phyloP scores from a whole-genome alignment of 1,140 invertebrate genomes.

The Drosophila ogumai region DNA sequence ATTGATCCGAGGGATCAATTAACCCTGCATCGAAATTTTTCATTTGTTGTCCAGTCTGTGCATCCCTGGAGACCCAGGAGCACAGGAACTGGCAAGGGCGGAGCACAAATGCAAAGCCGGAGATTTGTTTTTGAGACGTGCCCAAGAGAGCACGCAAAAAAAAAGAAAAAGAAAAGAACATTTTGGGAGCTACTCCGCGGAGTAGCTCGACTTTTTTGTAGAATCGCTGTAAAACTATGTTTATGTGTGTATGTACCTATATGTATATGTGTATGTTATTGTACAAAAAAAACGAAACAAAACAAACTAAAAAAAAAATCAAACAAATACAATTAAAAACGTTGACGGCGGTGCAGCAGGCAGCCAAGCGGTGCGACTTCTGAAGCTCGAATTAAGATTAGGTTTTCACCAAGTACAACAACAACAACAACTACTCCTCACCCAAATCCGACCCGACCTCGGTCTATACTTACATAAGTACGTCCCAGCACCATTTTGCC shows the following conservation, averaged over 20 bases:
- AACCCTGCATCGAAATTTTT: slow-evolving; percentile 72
- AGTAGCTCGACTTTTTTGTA: slow-evolving; percentile 34
- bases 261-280: slow-evolving; percentile 69
- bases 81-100: slow-evolving; percentile 49
- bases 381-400: slow-evolving; percentile 72
- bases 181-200: slow-evolving; percentile 30
- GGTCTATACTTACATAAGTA: slow-evolving; percentile 55
- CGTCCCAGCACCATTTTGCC: slow-evolving; percentile 38
- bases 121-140: slow-evolving; percentile 74
- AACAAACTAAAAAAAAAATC: slow-evolving; percentile 28
- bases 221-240: slow-evolving; percentile 52
- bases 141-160: slow-evolving; percentile 34
- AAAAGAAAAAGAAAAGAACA: not conserved
- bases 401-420: slow-evolving; percentile 64
- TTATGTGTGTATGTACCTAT: slow-evolving; percentile 57
- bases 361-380: slow-evolving; percentile 48
- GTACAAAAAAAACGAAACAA: slow-evolving; percentile 51
- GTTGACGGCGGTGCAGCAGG: slow-evolving; percentile 54
- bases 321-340: slow-evolving; percentile 34
- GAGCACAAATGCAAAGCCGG: slow-evolving; percentile 21
- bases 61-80: slow-evolving; percentile 6
- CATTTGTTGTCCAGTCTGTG: slow-evolving; percentile 67
- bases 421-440: slow-evolving; percentile 33
- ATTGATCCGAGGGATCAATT: not conserved
- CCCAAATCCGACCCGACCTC: slow-evolving; percentile 31